Evolutionary conservation across 2,888 invertebrate genomes (phyloP).

Genomic region (Pachymerium ferrugineum): DNA sequence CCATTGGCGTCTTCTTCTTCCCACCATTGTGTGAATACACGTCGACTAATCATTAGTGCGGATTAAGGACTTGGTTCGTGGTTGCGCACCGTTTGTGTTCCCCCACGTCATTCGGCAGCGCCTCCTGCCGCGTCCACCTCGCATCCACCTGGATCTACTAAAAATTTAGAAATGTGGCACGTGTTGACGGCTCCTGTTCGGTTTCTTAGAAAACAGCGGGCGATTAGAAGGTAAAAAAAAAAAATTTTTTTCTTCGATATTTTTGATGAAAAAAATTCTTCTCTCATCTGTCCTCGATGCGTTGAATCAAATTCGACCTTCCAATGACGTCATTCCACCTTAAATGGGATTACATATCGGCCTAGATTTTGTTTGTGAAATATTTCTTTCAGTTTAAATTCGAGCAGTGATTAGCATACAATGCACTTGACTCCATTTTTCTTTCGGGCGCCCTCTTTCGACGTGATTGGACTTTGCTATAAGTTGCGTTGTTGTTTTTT

Average conservation of each 20-base stretch:
- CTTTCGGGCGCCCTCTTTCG: too few species aligned
- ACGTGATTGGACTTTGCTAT: too few species aligned
- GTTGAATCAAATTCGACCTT: background rate
- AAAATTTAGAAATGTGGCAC: too few species aligned
- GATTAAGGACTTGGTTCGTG: constrained; percentile 18
- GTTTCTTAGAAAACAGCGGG: background rate
- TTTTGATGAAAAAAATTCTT: too few species aligned
- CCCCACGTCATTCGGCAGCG: background rate
- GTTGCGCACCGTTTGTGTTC: background rate
- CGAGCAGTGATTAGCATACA: background rate
- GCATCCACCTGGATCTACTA: too few species aligned
- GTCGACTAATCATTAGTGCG: background rate
- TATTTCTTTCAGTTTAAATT: background rate
- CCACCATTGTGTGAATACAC: background rate
- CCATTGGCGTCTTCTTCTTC: too few species aligned
- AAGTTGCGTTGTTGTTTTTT: background rate
- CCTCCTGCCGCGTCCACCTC: background rate
- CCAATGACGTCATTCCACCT: background rate
- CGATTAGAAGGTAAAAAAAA: background rate
- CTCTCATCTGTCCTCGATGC: too few species aligned
- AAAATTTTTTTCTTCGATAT: too few species aligned
- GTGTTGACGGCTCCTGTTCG: background rate
- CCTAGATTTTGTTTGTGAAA: background rate
- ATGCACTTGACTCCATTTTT: too few species aligned
- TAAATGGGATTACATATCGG: background rate